Percentiles rank a stretch among this genome's conserved stretches.
Conservation (phyloP, 2,888 invertebrate genomes). For the Tinea pellionella region DNA sequence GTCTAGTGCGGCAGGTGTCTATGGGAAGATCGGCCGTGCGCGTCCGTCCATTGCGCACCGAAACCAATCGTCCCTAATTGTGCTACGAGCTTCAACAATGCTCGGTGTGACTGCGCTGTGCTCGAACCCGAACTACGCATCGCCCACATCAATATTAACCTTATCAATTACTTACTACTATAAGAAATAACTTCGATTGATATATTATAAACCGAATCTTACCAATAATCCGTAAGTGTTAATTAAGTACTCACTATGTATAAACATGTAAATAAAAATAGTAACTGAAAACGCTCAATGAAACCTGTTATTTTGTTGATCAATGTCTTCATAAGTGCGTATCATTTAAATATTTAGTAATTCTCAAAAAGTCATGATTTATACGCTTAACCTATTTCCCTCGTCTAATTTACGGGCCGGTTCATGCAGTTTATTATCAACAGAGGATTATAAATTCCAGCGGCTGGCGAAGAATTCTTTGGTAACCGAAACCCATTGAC, state of each 20-base stretch:
- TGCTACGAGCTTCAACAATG: slow-evolving; percentile 25
- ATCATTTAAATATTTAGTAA: slow-evolving; percentile 29
- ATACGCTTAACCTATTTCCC: slow-evolving; percentile 32
- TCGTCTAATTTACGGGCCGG: slow-evolving; percentile 39
- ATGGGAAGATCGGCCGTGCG: slow-evolving; percentile 68
- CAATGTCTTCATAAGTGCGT: slow-evolving; percentile 36
- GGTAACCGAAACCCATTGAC: slow-evolving; percentile 33
- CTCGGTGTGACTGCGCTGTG: not conserved
- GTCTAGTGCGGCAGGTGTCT: slow-evolving; percentile 42
- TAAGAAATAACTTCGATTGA: not conserved
- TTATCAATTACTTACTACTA: slow-evolving; percentile 2
- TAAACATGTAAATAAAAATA: no score
- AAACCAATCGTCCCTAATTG: slow-evolving; percentile 64
- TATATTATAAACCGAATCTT: no score
- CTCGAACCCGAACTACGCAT: not conserved
- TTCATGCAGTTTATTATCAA: slow-evolving; percentile 34
- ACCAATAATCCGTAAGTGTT: no score
- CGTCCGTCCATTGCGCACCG: slow-evolving; percentile 55
- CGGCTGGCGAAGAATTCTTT: slow-evolving; percentile 28
- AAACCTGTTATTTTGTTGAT: slow-evolving; percentile 26
- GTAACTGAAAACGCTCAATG: not conserved
- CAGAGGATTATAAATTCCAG: slow-evolving; percentile 30
- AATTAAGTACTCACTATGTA: no score
- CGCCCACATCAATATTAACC: slow-evolving; percentile 4
- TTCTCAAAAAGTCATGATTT: slow-evolving; percentile 25